Evolutionary conservation across 2,113 vertebrate genomes (phyloP), one percentile per base, ranked within the genome.

Genomic region (Rissa tridactyla): DNA sequence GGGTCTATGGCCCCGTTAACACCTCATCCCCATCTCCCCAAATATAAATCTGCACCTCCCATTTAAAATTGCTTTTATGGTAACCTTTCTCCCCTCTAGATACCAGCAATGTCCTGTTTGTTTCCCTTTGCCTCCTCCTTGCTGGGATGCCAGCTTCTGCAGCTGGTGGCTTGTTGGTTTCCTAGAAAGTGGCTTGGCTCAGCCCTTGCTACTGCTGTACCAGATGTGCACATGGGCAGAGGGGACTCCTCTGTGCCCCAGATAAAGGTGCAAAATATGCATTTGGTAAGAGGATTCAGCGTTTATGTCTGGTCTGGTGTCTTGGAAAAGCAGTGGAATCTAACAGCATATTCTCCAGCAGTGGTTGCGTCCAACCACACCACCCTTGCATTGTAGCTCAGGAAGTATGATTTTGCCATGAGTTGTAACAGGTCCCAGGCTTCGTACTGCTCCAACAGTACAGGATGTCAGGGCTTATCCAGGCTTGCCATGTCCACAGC

Each of bases 1-100:
- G 8, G 12, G 4, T 38, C n/a, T 87, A 19, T 0, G 1, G 32
- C 11, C 19, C 42, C 44, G 26, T 40, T 64, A 91, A 65, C 1
- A 3, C 9, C 23, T 60, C 1, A 0, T 47, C 18, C 6, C 6
- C 13, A 64, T 26, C 29, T 84, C 47, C 29, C 6, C n/a, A 68
- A 32, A 66, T 26, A 40, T 7, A 66, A 91, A 58, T 23, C 13
- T 61, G 2, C 4, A 26, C 8, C 10, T 69, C 68, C 26, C 5
- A 18, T 71, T 70, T 21, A 78, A 57, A 20, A 40, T 13, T 66
- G 15, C 6, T 82, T 80, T 88, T 64, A 32, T 2, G 42, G 29
- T 16, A 82, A 36, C 14, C 13, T 13, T 91, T 46, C 10, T 36
- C 2, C 30, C 9, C 0, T 1, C 6, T 27, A 30, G 36, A 25